These are phyloP conservation scores for Mastomys natalensis DNA, from an alignment of 2,113 vertebrate genomes.

Conservation along the genomic window DNA sequence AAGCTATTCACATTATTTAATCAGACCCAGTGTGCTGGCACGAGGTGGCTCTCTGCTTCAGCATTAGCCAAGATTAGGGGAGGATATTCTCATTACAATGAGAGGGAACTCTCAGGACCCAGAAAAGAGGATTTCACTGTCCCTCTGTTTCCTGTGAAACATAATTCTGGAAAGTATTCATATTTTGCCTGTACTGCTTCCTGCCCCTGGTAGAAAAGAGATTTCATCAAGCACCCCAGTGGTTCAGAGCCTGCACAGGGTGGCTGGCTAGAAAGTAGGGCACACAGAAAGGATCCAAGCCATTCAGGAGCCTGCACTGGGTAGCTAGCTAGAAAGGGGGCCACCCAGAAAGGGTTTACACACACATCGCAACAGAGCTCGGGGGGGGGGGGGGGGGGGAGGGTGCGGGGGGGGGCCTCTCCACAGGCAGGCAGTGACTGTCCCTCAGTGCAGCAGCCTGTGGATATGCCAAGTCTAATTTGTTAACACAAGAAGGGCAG, in stretches of 20 bases:
- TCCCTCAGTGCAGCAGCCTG: neutral
- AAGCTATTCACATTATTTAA: neutral
- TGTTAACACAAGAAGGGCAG: neutral
- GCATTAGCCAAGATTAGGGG: neutral
- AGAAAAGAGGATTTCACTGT: neutral
- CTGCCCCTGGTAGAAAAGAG: conserved; percentile 2
- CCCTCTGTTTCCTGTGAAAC: neutral
- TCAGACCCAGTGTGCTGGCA: neutral
- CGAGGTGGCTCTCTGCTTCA: neutral
- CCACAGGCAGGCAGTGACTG: neutral
- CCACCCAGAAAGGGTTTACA: neutral
- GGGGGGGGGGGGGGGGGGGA: no score
- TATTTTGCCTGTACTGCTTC: neutral
- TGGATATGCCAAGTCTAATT: neutral
- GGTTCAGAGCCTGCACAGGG: neutral
- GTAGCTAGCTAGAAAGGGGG: neutral
- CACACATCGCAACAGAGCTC: neutral
- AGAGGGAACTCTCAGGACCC: neutral
- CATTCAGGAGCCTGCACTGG: neutral
- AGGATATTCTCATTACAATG: neutral
- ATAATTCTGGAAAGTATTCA: neutral
- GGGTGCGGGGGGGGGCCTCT: no score
- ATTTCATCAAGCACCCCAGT: neutral
- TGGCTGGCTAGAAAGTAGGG: neutral
- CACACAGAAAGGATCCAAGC: neutral